Evolutionary conservation across 2,113 vertebrate species (phyloP), one percentile per base, ranked within the genome.

Genomic region (Perccottus glenii): DNA sequence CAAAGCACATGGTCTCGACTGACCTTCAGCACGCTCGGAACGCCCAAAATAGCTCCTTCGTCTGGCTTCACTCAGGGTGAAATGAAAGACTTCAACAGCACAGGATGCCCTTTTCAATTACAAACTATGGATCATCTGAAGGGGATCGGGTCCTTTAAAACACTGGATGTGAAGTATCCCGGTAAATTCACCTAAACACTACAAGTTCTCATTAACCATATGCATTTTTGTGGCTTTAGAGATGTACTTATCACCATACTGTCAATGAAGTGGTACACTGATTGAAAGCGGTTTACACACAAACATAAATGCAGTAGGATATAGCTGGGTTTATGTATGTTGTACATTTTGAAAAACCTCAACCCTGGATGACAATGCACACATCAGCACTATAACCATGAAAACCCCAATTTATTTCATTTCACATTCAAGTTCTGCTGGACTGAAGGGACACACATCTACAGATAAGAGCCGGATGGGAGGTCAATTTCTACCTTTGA

Each of bases 41-140:
- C 0, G 16, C 80, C 67, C 45, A 78, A 74, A 87, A 86, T 83
- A 85, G 85, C 76, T 61, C 70, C 80, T 75, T 79, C 82, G 75
- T 76, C 69, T 43, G 59, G 63, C 67, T 60, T 58, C 74, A 69
- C 58, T 52, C 45, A 63, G 70, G 65, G 56, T 52, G 61, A 82
- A 77, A 83, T 78, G 60, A 88, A 85, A 82, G 77, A 56, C 69
- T 71, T 55, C 47, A 44, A 47, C 15, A 32, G 50, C 49, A 46
- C 38, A 42, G 14, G 16, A 16, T 61, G 49, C 44, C 47, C 65
- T 73, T 69, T 51, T 73, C 73, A 73, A 67, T 80, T 69, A 66
- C 66, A 66, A 32, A 42, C 35, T 15, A 33, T 56, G 42, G 57
- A 63, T 35, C 6, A 5, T 47, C 70, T 35, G 11, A 48, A 15